A percentile compares a stretch with the other conserved stretches of the same genome.
Conservation (phyloP, 2,113 vertebrate genomes). For the Rynchops niger region DNA sequence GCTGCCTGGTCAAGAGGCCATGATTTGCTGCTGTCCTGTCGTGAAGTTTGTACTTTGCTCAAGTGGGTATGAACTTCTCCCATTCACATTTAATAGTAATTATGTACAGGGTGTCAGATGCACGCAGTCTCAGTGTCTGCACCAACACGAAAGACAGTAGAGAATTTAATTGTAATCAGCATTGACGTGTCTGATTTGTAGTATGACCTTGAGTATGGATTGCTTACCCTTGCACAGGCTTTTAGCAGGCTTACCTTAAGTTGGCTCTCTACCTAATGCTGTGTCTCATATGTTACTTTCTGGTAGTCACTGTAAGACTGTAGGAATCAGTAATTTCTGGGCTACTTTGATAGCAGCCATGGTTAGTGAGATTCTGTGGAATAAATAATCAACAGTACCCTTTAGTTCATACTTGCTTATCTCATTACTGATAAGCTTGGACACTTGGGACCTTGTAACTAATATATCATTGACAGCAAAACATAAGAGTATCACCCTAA, state of each 20-base stretch:
- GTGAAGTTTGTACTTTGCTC: background rate
- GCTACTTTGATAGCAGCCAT: background rate
- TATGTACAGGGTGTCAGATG: background rate
- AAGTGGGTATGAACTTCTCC: background rate
- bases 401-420: background rate
- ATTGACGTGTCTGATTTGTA: background rate
- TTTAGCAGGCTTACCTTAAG: background rate
- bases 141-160: background rate
- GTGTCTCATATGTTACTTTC: background rate
- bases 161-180: slow-evolving; percentile 5
- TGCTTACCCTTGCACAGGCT: background rate
- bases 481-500: background rate
- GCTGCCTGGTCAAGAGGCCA: background rate
- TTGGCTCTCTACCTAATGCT: background rate
- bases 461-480: slow-evolving; percentile 42
- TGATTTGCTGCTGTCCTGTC: background rate
- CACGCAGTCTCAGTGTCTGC: background rate
- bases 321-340: background rate
- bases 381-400: background rate
- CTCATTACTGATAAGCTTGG: background rate
- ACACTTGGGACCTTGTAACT: background rate
- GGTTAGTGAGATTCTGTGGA: background rate
- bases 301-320: background rate
- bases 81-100: background rate
- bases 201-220: background rate